Conservation (phyloP, 1,140 invertebrate species). For the Doryteuthis pealeii region DNA sequence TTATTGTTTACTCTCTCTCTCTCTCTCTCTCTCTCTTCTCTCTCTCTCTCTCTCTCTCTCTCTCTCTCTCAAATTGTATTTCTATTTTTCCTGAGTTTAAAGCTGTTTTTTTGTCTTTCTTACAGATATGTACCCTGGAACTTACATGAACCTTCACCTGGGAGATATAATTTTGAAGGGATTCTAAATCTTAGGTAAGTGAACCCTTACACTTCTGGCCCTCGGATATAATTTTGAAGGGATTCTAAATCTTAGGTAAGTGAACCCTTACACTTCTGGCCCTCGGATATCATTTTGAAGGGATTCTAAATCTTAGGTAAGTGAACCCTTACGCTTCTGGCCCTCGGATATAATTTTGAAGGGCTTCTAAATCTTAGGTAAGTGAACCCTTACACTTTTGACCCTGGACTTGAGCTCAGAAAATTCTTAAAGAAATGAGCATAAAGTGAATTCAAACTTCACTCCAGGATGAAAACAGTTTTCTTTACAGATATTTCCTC, state of each 20-base stretch:
- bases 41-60: no score
- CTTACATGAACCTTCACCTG: constrained; percentile 62
- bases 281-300: constrained; percentile 62
- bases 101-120: constrained; percentile 6
- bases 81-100: no score
- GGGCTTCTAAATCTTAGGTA: constrained; percentile 55
- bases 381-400: constrained; percentile 15
- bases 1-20: no score
- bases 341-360: constrained; percentile 62
- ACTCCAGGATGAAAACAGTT: no score
- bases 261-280: no score
- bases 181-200: constrained; percentile 53
- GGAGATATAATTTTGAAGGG: constrained; percentile 60
- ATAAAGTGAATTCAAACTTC: no score
- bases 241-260: constrained; percentile 53
- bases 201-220: no score
- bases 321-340: constrained; percentile 13
- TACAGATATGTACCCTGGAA: constrained; percentile 66
- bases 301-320: constrained; percentile 54
- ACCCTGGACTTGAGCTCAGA: no score
- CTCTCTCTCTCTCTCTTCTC: no score
- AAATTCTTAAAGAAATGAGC: no score
- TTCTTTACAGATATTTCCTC: no score
- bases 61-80: no score
- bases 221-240: constrained; percentile 62